Base-by-base conservation (phyloP, 2,888 invertebrate genomes). In the Salticus scenicus region DNA sequence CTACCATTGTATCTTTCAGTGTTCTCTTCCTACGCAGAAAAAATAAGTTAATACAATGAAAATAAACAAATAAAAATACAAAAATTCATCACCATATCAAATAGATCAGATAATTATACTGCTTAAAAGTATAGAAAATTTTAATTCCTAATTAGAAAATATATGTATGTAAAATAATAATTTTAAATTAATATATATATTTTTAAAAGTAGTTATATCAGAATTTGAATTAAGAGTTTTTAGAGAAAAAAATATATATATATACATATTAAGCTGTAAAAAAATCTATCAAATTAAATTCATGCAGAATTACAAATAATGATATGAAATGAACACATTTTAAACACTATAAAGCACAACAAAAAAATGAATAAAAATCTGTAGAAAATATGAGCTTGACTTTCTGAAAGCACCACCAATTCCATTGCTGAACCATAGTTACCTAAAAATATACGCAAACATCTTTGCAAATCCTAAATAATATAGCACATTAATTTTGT, bases 381-480 rank as follows among this genome's bases (percentile, higher is more conserved):
- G 66, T 7, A 30, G 66, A 66, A 17, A 30, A 30, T 17, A 66
- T 66, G 66, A 30, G 7, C 33, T 82, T 76, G 64, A 33, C 41
- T 71, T 41, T 75, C 57, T 70, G 31, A 70, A 41, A 64, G 69
- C 69, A 74, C n/a, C 73, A 80, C 31, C 47, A 27, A 67, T 51
- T 42, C 70, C 70, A 74, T 64, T 41, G 41, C 47, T 33, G 57
- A 57, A 51, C 24, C 7, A 47, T 24, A 20, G 80, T 24, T 51
- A 83, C 82, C 82, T 83, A 79, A 72, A 83, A 83, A 76, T 57
- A 83, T 83, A 76, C n/a, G 42, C 41, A 66, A 69, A 66, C 66
- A 66, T 33, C 17, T 69, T 69, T 69, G 75, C 66, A 83, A 72
- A 72, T 77, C 83, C 83, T 37, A 72, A 70, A 83, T 31, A 83